Percentiles rank a stretch among this genome's conserved stretches.
Conservation (phyloP, 2,113 vertebrate species). For the Tretioscincus oriximinensis region DNA sequence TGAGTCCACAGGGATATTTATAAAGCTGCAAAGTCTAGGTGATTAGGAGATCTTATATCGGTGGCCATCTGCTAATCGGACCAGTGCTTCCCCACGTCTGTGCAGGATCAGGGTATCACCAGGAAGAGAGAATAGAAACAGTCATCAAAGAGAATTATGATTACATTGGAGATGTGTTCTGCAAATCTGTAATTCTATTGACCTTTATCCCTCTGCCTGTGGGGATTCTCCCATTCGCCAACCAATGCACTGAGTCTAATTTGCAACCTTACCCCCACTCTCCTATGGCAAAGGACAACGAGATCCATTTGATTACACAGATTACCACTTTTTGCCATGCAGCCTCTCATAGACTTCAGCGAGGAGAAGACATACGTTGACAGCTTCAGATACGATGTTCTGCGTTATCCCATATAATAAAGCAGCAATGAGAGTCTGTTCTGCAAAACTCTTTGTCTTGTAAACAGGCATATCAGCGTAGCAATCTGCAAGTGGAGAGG, state of each 20-base stretch:
- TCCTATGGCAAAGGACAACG: conserved; percentile 18
- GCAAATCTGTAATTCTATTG: conserved; percentile 5
- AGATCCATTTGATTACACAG: conserved; percentile 19
- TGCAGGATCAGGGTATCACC: conserved; percentile 18
- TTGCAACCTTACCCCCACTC: background rate
- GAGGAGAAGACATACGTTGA: background rate
- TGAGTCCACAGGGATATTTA: conserved; percentile 16
- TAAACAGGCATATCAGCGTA: conserved; percentile 8
- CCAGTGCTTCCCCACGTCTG: background rate
- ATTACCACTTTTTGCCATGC: conserved; percentile 2
- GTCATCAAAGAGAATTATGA: conserved; percentile 28
- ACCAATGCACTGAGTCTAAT: conserved; percentile 4
- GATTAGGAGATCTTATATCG: conserved; percentile 12
- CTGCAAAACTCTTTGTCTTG: conserved; percentile 13
- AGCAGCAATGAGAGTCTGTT: conserved; percentile 11
- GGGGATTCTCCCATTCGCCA: conserved; percentile 22
- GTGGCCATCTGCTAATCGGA: conserved; percentile 23
- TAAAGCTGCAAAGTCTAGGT: background rate
- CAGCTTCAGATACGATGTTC: background rate
- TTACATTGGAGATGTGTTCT: conserved; percentile 17
- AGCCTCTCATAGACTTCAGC: conserved; percentile 1
- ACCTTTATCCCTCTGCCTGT: conserved; percentile 17
- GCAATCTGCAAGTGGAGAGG: conserved; percentile 10
- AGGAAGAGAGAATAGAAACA: background rate
- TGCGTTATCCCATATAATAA: conserved; percentile 11